These are phyloP conservation scores for Pheucticus melanocephalus DNA, from an alignment of 2,113 vertebrate genomes.

Conservation along the genomic window DNA sequence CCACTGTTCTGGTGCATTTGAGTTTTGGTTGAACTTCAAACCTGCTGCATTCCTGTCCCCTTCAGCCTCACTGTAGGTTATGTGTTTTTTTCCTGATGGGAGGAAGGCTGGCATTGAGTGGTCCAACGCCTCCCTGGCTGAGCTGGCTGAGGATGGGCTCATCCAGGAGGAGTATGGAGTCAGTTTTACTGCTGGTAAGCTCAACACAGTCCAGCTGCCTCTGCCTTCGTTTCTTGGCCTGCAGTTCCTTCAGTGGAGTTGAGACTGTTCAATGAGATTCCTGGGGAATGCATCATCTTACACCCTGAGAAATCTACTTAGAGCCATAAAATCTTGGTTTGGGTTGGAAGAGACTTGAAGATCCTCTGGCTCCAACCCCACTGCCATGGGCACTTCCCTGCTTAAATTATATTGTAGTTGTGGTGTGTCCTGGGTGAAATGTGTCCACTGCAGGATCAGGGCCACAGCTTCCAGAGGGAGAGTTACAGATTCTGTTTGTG, in stretches of 20 bases:
- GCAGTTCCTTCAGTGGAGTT: background rate
- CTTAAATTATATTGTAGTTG: background rate
- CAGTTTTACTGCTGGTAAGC: conserved; percentile 49
- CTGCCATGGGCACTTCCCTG: background rate
- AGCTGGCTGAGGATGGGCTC: conserved; percentile 40
- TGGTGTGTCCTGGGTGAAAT: background rate
- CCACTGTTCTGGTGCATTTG: background rate
- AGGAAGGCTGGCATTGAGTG: conserved; percentile 58
- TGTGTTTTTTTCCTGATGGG: conserved; percentile 47
- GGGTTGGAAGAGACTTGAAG: background rate
- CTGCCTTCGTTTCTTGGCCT: background rate
- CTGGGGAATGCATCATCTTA: background rate
- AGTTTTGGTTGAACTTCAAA: background rate
- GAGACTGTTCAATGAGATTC: background rate
- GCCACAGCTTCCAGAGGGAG: background rate
- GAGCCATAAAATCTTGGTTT: background rate
- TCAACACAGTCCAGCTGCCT: accelerated
- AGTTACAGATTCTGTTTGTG: too few species aligned
- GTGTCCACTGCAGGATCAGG: background rate
- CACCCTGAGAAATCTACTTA: background rate
- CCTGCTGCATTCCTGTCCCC: background rate
- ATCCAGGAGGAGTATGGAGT: conserved; percentile 36
- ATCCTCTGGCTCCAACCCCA: background rate
- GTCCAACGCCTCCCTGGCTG: conserved; percentile 39
- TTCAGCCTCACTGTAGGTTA: conserved; percentile 57